Evolutionary conservation across 2,113 vertebrate species (phyloP).

Genomic region (Xenotilapia longispinis): DNA sequence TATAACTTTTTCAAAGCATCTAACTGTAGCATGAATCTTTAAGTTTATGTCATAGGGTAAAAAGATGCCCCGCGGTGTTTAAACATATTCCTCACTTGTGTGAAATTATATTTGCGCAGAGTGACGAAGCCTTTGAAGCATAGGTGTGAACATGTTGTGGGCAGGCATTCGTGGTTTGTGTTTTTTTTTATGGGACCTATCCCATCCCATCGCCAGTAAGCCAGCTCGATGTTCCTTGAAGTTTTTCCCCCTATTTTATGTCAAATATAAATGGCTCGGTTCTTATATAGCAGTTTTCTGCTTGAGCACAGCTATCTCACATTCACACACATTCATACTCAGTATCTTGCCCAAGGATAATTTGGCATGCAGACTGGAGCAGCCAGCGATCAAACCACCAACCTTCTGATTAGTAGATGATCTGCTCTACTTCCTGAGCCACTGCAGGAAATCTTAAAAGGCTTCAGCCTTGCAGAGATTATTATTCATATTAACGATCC

Average conservation of each 20-base stretch:
- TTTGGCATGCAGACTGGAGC: neutral
- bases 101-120: neutral
- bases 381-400: neutral
- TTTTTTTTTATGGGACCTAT: conserved; percentile 9
- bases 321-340: neutral
- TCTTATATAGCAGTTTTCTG: neutral
- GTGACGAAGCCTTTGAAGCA: neutral
- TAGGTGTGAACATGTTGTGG: conserved; percentile 38
- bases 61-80: neutral
- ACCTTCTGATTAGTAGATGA: neutral
- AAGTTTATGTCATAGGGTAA: neutral
- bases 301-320: neutral
- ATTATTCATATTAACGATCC: neutral
- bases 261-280: neutral
- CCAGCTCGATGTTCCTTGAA: conserved; percentile 4
- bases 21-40: neutral
- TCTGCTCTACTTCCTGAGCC: conserved; percentile 77
- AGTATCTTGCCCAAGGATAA: neutral
- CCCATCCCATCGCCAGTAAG: neutral
- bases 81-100: neutral
- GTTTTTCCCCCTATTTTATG: neutral
- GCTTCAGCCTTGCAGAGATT: neutral
- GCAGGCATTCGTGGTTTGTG: conserved; percentile 9
- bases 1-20: neutral
- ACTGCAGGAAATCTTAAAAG: neutral